Conservation (phyloP, 1,140 invertebrate genomes). For the Anastatus disparis region DNA sequence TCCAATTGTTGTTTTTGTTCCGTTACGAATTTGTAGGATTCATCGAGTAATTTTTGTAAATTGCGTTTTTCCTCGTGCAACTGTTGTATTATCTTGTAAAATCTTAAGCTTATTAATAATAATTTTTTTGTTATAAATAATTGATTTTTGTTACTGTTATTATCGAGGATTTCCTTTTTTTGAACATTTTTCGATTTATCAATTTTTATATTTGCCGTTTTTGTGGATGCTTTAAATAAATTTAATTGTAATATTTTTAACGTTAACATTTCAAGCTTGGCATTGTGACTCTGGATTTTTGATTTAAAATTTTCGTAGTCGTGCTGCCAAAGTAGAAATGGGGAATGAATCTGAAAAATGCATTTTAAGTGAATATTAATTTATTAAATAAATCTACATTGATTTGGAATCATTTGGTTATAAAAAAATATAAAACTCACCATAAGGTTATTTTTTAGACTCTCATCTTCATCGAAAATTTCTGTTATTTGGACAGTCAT, state of each 20-base stretch:
- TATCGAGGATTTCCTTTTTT: not conserved
- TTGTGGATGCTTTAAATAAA: not conserved
- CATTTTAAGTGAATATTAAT: no score
- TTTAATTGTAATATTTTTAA: conserved; percentile 14
- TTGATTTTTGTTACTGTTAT: not conserved
- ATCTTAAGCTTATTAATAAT: conserved; percentile 13
- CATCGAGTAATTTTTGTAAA: conserved; percentile 12
- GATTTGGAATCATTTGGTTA: no score
- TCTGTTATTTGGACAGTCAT: not conserved
- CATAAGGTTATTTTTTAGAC: not conserved
- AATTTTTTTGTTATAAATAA: conserved; percentile 13
- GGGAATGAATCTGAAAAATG: not conserved
- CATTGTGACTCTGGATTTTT: conserved; percentile 4
- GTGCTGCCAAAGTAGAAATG: not conserved
- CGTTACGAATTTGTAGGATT: not conserved
- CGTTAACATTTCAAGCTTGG: not conserved
- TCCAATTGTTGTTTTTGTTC: not conserved
- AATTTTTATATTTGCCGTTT: conserved; percentile 1
- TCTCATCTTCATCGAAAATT: not conserved
- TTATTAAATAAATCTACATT: no score
- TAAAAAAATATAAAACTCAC: conserved; percentile 17
- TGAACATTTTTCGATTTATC: not conserved
- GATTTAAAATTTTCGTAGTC: conserved; percentile 9
- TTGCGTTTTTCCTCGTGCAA: conserved; percentile 25
- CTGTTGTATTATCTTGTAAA: not conserved